Percentiles rank a stretch among this genome's conserved stretches.
Evolutionary conservation across 1,140 invertebrate species (phyloP).

Genomic region (Cotesia typhae): DNA sequence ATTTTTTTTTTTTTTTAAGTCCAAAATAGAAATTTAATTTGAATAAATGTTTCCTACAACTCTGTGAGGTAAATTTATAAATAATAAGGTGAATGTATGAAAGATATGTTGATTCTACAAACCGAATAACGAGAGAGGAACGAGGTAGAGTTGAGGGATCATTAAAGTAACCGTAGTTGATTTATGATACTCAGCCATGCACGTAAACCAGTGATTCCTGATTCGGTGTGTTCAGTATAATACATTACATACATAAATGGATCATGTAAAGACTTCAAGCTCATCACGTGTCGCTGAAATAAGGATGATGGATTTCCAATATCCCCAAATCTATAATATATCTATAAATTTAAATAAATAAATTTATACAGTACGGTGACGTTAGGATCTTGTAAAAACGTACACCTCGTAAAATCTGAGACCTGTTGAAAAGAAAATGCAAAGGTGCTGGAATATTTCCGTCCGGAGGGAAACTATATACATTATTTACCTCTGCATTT

Average conservation of each 20-base stretch:
- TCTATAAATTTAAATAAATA: not conserved
- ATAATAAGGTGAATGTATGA: too few relatives aligned
- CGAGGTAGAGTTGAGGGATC: not conserved
- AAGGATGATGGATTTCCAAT: constrained; percentile 13
- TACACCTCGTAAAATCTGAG: not conserved
- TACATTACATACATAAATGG: not conserved
- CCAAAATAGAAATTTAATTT: not conserved
- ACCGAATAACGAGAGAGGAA: too few relatives aligned
- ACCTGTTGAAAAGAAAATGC: constrained; percentile 7
- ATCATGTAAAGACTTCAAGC: not conserved
- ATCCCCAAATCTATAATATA: not conserved
- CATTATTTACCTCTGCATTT: constrained; percentile 1
- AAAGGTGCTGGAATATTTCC: constrained; percentile 1
- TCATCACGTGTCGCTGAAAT: not conserved
- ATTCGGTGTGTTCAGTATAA: not conserved
- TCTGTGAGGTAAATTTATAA: too few relatives aligned
- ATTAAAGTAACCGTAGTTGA: constrained; percentile 3
- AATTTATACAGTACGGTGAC: too few relatives aligned
- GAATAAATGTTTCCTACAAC: too few relatives aligned
- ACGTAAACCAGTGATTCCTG: not conserved
- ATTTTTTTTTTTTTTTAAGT: not conserved
- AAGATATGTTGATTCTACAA: too few relatives aligned
- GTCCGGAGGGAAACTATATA: constrained; percentile 9
- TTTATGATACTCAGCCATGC: not conserved
- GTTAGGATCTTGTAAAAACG: not conserved